Conservation (phyloP, 2,113 vertebrate species). For the Alces alces region DNA sequence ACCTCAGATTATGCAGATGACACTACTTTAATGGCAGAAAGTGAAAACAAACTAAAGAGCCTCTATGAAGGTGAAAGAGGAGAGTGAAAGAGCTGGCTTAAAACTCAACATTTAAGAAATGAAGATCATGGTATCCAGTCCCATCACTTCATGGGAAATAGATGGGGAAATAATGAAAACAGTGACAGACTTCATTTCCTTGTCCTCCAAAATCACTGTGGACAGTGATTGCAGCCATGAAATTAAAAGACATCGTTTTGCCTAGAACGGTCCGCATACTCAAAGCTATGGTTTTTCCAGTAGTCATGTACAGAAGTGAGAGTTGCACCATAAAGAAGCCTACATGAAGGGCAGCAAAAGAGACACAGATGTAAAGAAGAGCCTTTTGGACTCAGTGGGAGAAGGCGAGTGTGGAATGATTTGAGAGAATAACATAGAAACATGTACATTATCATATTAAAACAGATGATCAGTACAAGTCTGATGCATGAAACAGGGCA, state of each 20-base stretch:
- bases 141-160: neutral
- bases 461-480: neutral
- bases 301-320: neutral
- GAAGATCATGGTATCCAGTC: fast-evolving
- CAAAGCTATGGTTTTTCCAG: neutral
- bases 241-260: neutral
- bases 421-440: neutral
- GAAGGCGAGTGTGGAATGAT: neutral
- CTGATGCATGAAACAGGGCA: neutral
- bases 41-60: neutral
- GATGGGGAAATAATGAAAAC: neutral
- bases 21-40: neutral
- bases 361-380: neutral
- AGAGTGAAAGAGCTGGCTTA: neutral
- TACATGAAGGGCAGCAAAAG: neutral
- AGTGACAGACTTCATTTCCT: neutral
- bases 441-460: neutral
- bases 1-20: neutral
- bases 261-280: fast-evolving
- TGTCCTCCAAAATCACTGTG: neutral
- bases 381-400: neutral
- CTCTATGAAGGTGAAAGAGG: neutral
- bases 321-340: neutral
- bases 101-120: neutral
- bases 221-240: neutral